A percentile compares a stretch with the other conserved stretches of the same genome.
Evolutionary conservation across 2,888 invertebrate species (phyloP).

Genomic region (Caenorhabditis sulstoni): DNA sequence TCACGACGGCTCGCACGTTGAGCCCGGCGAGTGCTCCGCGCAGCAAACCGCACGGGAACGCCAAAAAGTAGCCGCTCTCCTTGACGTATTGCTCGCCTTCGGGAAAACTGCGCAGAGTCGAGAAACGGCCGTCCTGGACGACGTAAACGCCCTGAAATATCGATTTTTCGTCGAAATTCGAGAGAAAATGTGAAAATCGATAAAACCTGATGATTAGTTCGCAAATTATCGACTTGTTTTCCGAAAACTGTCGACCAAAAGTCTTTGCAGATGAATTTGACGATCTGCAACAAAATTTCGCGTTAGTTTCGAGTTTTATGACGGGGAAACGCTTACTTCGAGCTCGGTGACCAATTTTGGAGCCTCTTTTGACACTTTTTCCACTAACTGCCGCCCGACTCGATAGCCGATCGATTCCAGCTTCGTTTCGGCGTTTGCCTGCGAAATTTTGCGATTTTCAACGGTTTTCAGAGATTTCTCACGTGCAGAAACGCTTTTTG

Average conservation of each 20-base stretch:
- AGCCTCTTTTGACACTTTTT: conserved; percentile 81
- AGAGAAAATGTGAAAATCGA: neutral
- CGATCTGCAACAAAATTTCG: conserved; percentile 83
- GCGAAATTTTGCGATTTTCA: conserved; percentile 12
- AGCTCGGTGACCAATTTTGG: conserved; percentile 90
- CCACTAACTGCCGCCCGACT: conserved; percentile 84
- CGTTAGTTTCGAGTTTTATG: neutral
- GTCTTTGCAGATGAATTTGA: conserved; percentile 99
- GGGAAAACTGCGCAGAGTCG: conserved; percentile 91
- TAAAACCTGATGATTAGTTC: conserved; percentile 90
- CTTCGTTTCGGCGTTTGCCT: conserved; percentile 79
- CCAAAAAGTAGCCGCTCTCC: conserved; percentile 84
- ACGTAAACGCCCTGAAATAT: conserved; percentile 91
- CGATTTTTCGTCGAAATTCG: neutral
- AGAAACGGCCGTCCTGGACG: conserved; percentile 94
- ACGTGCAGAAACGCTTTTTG: conserved; percentile 69
- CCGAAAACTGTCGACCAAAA: conserved; percentile 98
- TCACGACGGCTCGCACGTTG: conserved; percentile 90
- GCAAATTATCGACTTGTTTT: conserved; percentile 96
- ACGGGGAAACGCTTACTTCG: conserved; percentile 83
- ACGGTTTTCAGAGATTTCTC: conserved; percentile 10
- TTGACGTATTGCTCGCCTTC: conserved; percentile 93
- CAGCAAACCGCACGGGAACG: conserved; percentile 95
- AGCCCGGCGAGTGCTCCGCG: conserved; percentile 95
- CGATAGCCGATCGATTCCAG: conserved; percentile 84